Evolutionary conservation across 2,888 invertebrate species (phyloP), one percentile per base, ranked within the genome.

Genomic region (Caenorhabditis zanzibari): DNA sequence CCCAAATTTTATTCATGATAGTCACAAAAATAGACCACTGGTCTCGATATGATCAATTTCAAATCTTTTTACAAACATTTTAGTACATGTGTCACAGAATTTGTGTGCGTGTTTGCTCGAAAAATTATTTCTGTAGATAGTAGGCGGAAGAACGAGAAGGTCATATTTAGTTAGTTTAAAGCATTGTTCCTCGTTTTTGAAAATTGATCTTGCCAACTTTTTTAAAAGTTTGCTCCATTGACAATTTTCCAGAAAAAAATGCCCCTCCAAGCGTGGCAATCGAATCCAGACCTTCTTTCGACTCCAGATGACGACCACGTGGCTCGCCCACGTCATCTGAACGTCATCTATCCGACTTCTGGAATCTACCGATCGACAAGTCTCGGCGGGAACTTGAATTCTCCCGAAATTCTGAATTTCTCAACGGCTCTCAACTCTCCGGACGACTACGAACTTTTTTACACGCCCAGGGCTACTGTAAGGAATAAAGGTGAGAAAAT

Each of bases 391-490:
- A 58, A 28, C 24, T 59, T 66, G 61, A 47, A 59, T 24, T 71
- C 44, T 26, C 9, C 54, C 7, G 61, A 35, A 19, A 44, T 14
- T 35, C 10, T 19, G 38, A 38, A 38, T 38, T 38, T 38, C 38
- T 38, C 38, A 6, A 38, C 38, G 2, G 38, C 38, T 28, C 24
- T 61, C n/a, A 32, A 49, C 38, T 56, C 56, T n/a, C 38, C 41
- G 5, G 66, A 68, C 26, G 44, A 54, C 59, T 26, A 38, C 22
- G 69, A 63, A 22, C 54, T 16, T 2, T 81, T 81, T 47, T 75
- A 64, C 52, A 81, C 81, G 4, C 81, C 81, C 1, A 24, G 81
- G 16, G 72, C 81, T 2, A 81, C 81, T 22, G 52, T 81, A 14
- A 81, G 66, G 5, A 59, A 58, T 49, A 54, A 52, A 52, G 56